Conservation (phyloP, 2,113 vertebrate species). For the Manacus vitellinus region DNA sequence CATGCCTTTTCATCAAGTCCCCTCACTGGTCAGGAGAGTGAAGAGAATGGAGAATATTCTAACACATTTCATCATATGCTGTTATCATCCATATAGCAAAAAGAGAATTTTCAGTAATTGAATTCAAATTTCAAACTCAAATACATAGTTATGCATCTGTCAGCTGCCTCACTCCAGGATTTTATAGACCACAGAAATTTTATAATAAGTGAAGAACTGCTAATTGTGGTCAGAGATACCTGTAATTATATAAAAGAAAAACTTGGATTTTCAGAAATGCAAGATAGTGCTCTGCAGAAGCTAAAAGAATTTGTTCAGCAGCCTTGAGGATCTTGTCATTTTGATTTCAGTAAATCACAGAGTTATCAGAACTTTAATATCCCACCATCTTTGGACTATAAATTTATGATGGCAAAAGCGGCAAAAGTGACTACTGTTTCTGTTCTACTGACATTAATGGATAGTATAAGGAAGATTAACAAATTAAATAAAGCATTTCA, state of each 20-base stretch:
- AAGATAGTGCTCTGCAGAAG: not conserved
- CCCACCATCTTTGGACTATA: not conserved
- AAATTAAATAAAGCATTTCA: not conserved
- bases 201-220: not conserved
- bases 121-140: not conserved
- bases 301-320: not conserved
- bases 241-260: not conserved
- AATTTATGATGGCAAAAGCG: not conserved
- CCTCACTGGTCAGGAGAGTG: accelerated
- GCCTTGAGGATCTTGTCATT: not conserved
- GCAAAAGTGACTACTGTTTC: accelerated
- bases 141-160: not conserved
- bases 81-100: not conserved
- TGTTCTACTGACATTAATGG: not conserved
- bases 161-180: not conserved
- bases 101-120: not conserved
- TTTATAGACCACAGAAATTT: not conserved
- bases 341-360: not conserved
- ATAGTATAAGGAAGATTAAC: not conserved
- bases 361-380: not conserved
- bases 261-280: not conserved
- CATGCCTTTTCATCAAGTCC: not conserved
- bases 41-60: not conserved
- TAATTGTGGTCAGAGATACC: not conserved
- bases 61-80: not conserved